Evolutionary conservation across 2,888 invertebrate species (phyloP), one percentile per base, ranked within the genome.

Genomic region (Aphidoletes aphidimyza): DNA sequence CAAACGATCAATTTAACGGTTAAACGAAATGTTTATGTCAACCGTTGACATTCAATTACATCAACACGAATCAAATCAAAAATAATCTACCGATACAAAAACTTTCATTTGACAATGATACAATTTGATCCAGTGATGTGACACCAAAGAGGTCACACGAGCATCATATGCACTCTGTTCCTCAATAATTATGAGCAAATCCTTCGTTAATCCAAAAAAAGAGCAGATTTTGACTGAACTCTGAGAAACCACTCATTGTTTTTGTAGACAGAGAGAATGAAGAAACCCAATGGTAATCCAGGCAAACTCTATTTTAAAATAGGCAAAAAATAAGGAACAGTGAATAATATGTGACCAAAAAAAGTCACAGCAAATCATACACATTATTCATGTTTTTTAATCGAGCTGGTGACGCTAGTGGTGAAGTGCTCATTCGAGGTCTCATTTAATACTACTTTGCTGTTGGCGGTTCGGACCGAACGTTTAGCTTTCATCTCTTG

Each of bases 401-500:
- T 54, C 22, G 9, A 22, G 54, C 54, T 22, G 22, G 54, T 54
- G 6, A 54, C n/a, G n/a, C n/a, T n/a, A n/a, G n/a, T n/a, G n/a
- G n/a, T n/a, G n/a, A n/a, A n/a, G n/a, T n/a, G n/a, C n/a, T n/a
- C n/a, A n/a, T n/a, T n/a, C n/a, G n/a, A n/a, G n/a, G n/a, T n/a
- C n/a, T n/a, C n/a, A n/a, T n/a, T n/a, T n/a, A n/a, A n/a, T n/a
- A n/a, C 47, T 2, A 54, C 5, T 54, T 22, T 22, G 54, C 54
- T 54, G n/a, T 54, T 54, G 54, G 54, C 54, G 54, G 22, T 54
- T 54, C n/a, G n/a, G n/a, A n/a, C n/a, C n/a, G n/a, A n/a, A n/a
- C n/a, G n/a, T n/a, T n/a, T n/a, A n/a, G n/a, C n/a, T n/a, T n/a
- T n/a, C n/a, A n/a, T n/a, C n/a, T n/a, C n/a, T n/a, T n/a, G n/a